Conservation (phyloP, 2,888 invertebrate species). For the Ptilodon capucinus region DNA sequence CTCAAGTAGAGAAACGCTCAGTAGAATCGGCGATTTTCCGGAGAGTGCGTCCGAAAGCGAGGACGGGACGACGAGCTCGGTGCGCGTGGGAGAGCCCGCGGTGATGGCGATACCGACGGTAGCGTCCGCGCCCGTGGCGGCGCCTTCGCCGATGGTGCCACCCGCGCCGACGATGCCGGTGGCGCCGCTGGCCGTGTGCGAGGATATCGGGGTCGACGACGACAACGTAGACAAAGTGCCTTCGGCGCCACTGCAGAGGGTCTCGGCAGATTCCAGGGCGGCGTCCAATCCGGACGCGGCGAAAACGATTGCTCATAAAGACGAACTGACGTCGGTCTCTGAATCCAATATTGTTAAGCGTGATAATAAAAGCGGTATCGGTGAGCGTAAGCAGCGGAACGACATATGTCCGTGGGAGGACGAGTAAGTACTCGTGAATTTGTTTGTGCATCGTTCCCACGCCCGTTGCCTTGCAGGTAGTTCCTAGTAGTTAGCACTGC, state of each 20-base stretch:
- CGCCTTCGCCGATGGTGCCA: conserved; percentile 16
- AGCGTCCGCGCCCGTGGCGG: conserved; percentile 18
- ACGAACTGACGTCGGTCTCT: conserved; percentile 69
- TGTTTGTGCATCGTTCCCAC: conserved; percentile 38
- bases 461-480: neutral
- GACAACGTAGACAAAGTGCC: conserved; percentile 83
- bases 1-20: conserved; percentile 47
- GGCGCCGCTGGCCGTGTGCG: conserved; percentile 87
- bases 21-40: conserved; percentile 49
- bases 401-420: conserved; percentile 98
- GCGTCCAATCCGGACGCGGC: conserved; percentile 61
- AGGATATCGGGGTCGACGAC: conserved; percentile 86
- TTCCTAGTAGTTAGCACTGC: neutral
- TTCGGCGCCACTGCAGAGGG: conserved; percentile 60
- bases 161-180: conserved; percentile 55
- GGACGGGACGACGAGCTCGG: conserved; percentile 17
- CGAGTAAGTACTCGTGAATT: conserved; percentile 88
- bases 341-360: conserved; percentile 73
- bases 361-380: conserved; percentile 64
- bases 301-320: conserved; percentile 68
- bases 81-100: conserved; percentile 14
- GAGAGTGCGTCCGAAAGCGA: conserved; percentile 30
- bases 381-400: conserved; percentile 83
- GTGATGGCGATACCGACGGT: conserved; percentile 8
- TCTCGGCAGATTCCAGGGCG: conserved; percentile 52